A percentile compares a stretch with the other conserved stretches of the same genome.
Conservation (phyloP, 2,888 invertebrate genomes). For the Drosophila macrothrix region DNA sequence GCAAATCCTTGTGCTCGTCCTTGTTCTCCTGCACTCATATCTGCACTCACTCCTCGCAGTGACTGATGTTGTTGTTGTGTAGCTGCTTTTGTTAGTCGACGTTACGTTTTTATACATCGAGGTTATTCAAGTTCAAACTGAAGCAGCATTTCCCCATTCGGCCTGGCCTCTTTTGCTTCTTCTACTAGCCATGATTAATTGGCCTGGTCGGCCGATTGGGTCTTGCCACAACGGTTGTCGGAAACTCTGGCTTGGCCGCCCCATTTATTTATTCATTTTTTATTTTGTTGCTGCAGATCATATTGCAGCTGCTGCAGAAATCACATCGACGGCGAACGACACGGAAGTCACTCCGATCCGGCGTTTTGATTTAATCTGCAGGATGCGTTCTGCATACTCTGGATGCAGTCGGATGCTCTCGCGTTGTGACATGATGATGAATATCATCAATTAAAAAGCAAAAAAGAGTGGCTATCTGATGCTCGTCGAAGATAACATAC, state of each 20-base stretch:
- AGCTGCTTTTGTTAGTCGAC: conserved; percentile 64
- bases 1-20: conserved; percentile 13
- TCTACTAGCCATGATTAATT: conserved; percentile 64
- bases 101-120: conserved; percentile 68
- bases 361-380: conserved; percentile 50
- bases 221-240: conserved; percentile 42
- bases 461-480: background rate
- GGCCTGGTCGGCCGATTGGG: conserved; percentile 48
- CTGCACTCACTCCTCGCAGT: background rate
- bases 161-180: background rate
- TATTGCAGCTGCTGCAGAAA: conserved; percentile 40
- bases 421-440: conserved; percentile 12
- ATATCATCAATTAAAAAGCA: background rate
- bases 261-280: background rate
- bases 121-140: conserved; percentile 72
- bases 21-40: conserved; percentile 2
- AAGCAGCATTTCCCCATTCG: conserved; percentile 3
- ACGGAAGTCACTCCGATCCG: conserved; percentile 51
- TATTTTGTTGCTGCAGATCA: conserved; percentile 31
- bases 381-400: conserved; percentile 46
- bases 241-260: background rate
- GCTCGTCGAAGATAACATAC: background rate
- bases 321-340: conserved; percentile 40
- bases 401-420: conserved; percentile 34
- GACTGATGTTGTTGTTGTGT: conserved; percentile 17